phyloP scores from a whole-genome alignment of 64 coral and sea anemone genomes.

The Actinia equina region DNA sequence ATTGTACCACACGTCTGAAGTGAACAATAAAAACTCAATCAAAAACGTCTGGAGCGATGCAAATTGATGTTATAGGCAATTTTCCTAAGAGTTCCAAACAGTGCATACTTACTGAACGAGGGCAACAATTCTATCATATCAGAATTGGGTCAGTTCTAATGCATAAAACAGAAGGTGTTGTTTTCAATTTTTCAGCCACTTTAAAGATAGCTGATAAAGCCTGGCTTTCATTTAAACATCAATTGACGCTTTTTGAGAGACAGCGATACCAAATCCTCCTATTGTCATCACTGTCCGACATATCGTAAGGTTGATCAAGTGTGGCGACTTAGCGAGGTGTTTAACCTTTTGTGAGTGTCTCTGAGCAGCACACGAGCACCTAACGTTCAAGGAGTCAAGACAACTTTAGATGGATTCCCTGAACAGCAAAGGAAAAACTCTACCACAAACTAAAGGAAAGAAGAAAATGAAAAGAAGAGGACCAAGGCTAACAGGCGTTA shows the following conservation, averaged over 20 bases:
- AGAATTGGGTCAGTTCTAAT: background rate
- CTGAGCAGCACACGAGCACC: background rate
- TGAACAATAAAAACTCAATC: too few species aligned
- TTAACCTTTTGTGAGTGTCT: background rate
- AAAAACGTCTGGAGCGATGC: too few species aligned
- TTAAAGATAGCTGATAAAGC: slow-evolving; percentile 6
- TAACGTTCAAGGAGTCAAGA: background rate
- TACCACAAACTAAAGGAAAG: slow-evolving; percentile 28
- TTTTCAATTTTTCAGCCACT: slow-evolving; percentile 1
- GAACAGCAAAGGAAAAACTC: slow-evolving; percentile 1
- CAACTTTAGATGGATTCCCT: background rate
- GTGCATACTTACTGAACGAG: too few species aligned
- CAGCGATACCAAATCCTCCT: slow-evolving; percentile 6
- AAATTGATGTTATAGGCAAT: too few species aligned
- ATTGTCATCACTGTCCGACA: slow-evolving; percentile 13
- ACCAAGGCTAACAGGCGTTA: slow-evolving; percentile 62
- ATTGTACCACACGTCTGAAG: too few species aligned
- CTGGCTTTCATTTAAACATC: slow-evolving; percentile 25
- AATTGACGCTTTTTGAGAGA: slow-evolving; percentile 18
- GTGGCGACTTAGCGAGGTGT: slow-evolving; percentile 17
- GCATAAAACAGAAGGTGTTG: slow-evolving; percentile 8
- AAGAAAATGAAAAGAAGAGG: slow-evolving; percentile 59
- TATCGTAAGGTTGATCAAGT: background rate
- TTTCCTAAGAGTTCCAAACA: background rate
- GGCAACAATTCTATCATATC: background rate